Evolutionary conservation across 2,113 vertebrate species (phyloP), one percentile per base, ranked within the genome.

Genomic region (Uria lomvia): DNA sequence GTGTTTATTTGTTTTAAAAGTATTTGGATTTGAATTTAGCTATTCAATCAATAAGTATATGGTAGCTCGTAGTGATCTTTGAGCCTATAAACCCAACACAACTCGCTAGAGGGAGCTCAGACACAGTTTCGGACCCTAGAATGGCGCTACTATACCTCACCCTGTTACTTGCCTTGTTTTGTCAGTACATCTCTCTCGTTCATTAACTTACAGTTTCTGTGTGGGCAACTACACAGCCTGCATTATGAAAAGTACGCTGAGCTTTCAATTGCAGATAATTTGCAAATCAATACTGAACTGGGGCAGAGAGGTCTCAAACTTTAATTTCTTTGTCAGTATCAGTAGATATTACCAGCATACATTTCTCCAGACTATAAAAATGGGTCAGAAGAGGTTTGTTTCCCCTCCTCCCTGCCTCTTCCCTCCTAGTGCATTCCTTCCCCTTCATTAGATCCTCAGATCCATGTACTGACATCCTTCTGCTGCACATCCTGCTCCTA

Each of bases 51-150:
- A 22, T 32, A 42, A 24, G 6, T 15, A 5, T 0, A 4, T 0
- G 6, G 47, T 5, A 43, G 13, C 59, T 7, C 2, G 45, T 7
- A 36, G 38, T 1, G 9, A 30, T 7, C 43, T 74, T 21, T 17
- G 47, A 63, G 43, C 1, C 0, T 3, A 34, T 47, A 43, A 93
- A 78, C 30, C 18, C 36, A 71, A 42, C 9, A 27, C 16, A n/a
- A 8, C 7, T 78, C 96, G 49, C 94, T 92, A 97, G 96, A 94
- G 94, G 96, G 96, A 95, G 97, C 92, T 62, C 86, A 66, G 79
- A 50, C 82, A 90, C 58, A 52, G 78, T 63, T 81, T 56, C 73
- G 52, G 75, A 59, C 56, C 19, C 22, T 26, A 16, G 38, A 36
- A 30, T 59, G 29, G 27, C 0, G 26, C 52, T 43, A 1, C 34